Evolutionary conservation across 2,888 invertebrate genomes (phyloP), one percentile per base, ranked within the genome.

Genomic region (Trachelus iudaicus): DNA sequence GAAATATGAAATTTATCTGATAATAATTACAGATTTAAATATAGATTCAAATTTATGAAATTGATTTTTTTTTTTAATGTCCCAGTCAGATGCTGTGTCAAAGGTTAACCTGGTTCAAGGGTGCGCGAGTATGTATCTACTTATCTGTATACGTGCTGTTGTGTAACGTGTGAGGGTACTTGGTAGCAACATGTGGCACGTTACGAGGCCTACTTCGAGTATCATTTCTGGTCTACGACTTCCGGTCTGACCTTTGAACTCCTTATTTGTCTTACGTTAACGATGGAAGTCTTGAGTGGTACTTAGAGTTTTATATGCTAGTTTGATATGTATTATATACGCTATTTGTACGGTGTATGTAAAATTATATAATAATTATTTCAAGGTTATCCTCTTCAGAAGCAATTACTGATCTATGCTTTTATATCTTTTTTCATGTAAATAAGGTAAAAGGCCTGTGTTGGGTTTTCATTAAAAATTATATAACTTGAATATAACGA

Each of bases 141-240:
- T 23, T 56, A 9, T 23, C 1, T 6, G 0, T 23, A 40, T 23
- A 23, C 40, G 23, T 56, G 56, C 56, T 15, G 56, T 56, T 56
- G 56, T 56, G 56, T 23, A 56, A 56, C 56, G 56, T 56, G 56
- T 56, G 23, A 23, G 23, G 56, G 15, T 23, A 56, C 23, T 56
- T 77, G 78, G 80, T 80, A 88, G 87, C 88, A 88, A 88, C 88
- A 88, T 87, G 88, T 88, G 88, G 87, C 85, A 87, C 84, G 83
- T 87, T 87, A 86, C 83, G 84, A 84, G 76, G 78, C 80, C 81
- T 83, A 84, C 79, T 79, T 75, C 73, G 9, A 56, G 56, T 23
- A 56, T 56, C 56, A 56, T 23, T 9, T 56, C 56, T 56, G 23
- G 56, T 15, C 23, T 56, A 56, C 56, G 56, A 56, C 23, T 56